Conservation (phyloP, 2,888 invertebrate genomes). For the Cerastoderma edule region DNA sequence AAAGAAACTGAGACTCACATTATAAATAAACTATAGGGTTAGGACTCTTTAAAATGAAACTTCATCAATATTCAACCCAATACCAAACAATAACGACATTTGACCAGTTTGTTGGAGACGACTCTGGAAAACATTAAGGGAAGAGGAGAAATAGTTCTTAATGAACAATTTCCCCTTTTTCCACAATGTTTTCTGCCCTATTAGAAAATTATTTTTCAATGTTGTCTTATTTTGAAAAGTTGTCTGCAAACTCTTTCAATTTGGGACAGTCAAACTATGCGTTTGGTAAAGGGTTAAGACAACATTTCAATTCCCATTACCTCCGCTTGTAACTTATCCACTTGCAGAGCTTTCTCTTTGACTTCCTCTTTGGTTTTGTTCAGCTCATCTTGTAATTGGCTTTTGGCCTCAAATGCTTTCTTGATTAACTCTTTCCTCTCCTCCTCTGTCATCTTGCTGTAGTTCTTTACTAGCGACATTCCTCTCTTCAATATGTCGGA, state of each 20-base stretch:
- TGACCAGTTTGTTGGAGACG: no score
- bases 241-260: background rate
- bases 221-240: slow-evolving; percentile 6
- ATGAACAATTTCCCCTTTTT: background rate
- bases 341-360: slow-evolving; percentile 72
- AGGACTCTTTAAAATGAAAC: no score
- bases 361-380: slow-evolving; percentile 73
- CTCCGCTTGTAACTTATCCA: slow-evolving; percentile 73
- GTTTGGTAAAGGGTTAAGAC: no score
- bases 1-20: no score
- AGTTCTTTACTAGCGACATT: slow-evolving; percentile 74
- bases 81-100: no score
- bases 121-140: background rate
- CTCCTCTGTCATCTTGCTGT: slow-evolving; percentile 74
- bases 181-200: no score
- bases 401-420: slow-evolving; percentile 75
- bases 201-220: no score
- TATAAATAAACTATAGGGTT: no score
- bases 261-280: background rate
- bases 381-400: slow-evolving; percentile 71
- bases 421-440: slow-evolving; percentile 77
- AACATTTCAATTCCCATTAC: slow-evolving; percentile 41
- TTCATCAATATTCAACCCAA: no score
- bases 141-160: background rate
- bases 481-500: slow-evolving; percentile 70